Evolutionary conservation across 2,888 invertebrate species (phyloP), one percentile per base, ranked within the genome.

Genomic region (Rugalucina vietnamica): DNA sequence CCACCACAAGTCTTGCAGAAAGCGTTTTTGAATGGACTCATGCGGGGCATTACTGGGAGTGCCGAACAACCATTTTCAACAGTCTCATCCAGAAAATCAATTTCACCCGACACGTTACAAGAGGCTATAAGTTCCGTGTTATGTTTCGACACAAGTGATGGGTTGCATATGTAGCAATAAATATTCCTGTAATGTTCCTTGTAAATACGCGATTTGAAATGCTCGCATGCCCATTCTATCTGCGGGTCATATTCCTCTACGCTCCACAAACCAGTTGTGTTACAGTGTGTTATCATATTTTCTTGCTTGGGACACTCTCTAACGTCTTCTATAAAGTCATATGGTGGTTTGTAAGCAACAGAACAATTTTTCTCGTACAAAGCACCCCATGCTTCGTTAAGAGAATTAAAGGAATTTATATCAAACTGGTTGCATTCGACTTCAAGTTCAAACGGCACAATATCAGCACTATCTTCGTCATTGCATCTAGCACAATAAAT

Each of bases 161-260:
- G 79, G 32, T 79, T 79, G 24, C 79, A 79, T 0, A 79, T 79
- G 24, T 49, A 79, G 18, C 79, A 79, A 39, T 32, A 79, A 0
- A 73, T 65, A 29, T 79, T 79, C 65, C 73, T 79, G 36, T 65
- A 79, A n/a, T n/a, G n/a, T 21, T 34, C 5, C 32, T 32, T 14
- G 21, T 65, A 79, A n/a, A 12, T 0, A 57, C 32, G 36, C 29
- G 32, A 65, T 10, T 65, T 65, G 34, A 65, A 34, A 12, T 65
- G 5, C 24, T 65, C 65, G 21, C 65, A 65, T 34, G 65, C 65
- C 65, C 65, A 65, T 34, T 32, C 65, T 10, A 65, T 65, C 8
- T 65, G 10, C 21, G 32, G 34, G 65, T 65, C 34, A 34, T 65
- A 65, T 1, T 18, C 34, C 4, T 2, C 1, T n/a, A n/a, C n/a